phyloP scores from a whole-genome alignment of 2,888 invertebrate genomes.

The Melinaea marsaeus region DNA sequence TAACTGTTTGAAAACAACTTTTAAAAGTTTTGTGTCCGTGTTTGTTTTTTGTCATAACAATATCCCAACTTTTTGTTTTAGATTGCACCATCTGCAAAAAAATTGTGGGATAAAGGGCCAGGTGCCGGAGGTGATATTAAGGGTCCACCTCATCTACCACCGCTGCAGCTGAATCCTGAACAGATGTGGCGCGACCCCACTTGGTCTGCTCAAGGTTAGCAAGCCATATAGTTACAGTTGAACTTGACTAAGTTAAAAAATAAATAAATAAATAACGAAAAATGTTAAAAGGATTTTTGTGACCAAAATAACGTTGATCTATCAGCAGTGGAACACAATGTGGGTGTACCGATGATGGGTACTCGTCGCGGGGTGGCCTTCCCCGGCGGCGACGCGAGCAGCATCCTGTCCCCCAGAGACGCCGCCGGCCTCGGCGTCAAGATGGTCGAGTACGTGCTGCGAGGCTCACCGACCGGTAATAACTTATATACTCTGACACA shows the following conservation, averaged over 20 bases:
- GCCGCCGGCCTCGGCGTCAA: slow-evolving; percentile 96
- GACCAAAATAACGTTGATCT: not conserved
- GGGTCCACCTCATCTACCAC: slow-evolving; percentile 85
- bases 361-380: slow-evolving; percentile 83
- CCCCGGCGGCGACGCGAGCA: slow-evolving; percentile 80
- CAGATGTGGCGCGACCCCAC: slow-evolving; percentile 96
- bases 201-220: slow-evolving; percentile 92
- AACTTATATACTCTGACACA: not conserved
- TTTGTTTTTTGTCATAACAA: not conserved
- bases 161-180: slow-evolving; percentile 82
- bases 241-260: slow-evolving; percentile 8
- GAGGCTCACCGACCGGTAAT: slow-evolving; percentile 89
- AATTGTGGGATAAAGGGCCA: slow-evolving; percentile 91
- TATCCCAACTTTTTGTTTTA: slow-evolving; percentile 53
- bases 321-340: slow-evolving; percentile 67
- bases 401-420: slow-evolving; percentile 88
- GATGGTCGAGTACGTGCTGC: slow-evolving; percentile 99
- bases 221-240: not conserved
- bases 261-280: slow-evolving; percentile 1
- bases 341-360: slow-evolving; percentile 80
- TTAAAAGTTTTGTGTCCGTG: not conserved
- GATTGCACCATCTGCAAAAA: slow-evolving; percentile 96
- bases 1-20: too few relatives aligned
- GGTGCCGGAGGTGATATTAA: slow-evolving; percentile 85
- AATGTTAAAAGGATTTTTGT: not conserved